Evolutionary conservation across 2,797 vertebrate species (phyloP), one percentile per base, ranked within the genome.

Genomic region (Chelon auratus): DNA sequence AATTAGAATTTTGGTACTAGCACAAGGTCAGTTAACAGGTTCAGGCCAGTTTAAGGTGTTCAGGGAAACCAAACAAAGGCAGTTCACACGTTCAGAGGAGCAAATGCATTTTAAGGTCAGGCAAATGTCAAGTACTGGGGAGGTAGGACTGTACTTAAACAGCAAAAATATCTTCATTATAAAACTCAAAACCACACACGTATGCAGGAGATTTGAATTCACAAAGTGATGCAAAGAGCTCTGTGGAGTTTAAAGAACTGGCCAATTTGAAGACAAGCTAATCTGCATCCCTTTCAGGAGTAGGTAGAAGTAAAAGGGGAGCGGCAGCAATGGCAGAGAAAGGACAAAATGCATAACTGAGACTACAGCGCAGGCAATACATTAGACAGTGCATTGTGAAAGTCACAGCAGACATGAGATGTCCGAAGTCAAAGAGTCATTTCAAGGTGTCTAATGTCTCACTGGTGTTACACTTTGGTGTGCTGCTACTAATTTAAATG

Each of bases 391-490:
- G 85, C 72, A 90, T 89, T 68, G 83, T 85, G 73, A 85, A 91
- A 75, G 42, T 89, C 94, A 95, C 87, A 87, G 91, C 93, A 95
- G 89, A 91, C 87, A 90, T 95, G 91, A 95, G 92, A 90, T 85
- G 93, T 94, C 95, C 94, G 91, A 89, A 95, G 93, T 95, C 95
- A 96, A 89, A 95, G 95, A 96, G 86, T 75, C 72, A 79, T 65
- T 67, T 71, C 18, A 64, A 70, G 71, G 52, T 68, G 65, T 86
- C 82, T 77, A 37, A 36, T 22, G 15, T 65, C 54, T 56, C 12
- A 50, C 12, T 40, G 11, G 18, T 69, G 26, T 13, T 45, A 52
- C 4, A 54, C 20, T 39, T 56, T 62, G 37, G 52, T 53, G 58
- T 75, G 70, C 5, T 5, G 62, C 45, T 72, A 54, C 37, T 54